These are phyloP conservation scores for Zaprionus vittiger DNA, from an alignment of 1,140 invertebrate species.

Conservation along the genomic window DNA sequence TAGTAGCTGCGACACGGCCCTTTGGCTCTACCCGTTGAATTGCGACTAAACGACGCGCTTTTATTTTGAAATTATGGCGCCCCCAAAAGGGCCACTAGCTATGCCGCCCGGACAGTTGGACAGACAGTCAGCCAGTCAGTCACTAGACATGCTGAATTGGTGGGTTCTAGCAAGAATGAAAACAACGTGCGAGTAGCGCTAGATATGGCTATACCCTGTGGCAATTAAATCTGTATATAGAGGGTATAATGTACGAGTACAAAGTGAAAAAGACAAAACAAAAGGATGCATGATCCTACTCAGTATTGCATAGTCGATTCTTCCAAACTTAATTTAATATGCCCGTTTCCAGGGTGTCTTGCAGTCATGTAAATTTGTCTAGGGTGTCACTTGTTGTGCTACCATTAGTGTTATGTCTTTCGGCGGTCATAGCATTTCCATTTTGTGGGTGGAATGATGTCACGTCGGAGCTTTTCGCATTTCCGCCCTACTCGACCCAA, in stretches of 20 bases:
- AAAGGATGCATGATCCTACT: no score
- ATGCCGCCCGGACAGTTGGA: not conserved
- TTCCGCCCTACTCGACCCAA: conserved; percentile 14
- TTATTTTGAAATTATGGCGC: conserved; percentile 74
- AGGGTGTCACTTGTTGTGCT: conserved; percentile 30
- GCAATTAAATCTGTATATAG: not conserved
- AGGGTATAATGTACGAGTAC: not conserved
- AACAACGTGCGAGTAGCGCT: conserved; percentile 45
- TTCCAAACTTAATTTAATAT: not conserved
- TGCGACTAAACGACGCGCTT: conserved; percentile 68
- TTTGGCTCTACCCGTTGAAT: conserved; percentile 64
- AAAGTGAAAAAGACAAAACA: not conserved
- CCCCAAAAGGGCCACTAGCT: conserved; percentile 50
- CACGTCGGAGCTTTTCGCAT: conserved; percentile 45
- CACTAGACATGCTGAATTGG: conserved; percentile 28
- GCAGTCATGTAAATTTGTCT: not conserved
- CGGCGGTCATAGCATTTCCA: conserved; percentile 28
- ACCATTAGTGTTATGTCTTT: conserved; percentile 26
- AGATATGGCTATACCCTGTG: conserved; percentile 28
- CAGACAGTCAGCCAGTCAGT: conserved; percentile 13
- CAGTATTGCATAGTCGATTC: not conserved
- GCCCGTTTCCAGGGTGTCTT: conserved; percentile 2
- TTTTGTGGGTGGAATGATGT: conserved; percentile 70
- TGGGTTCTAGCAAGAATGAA: conserved; percentile 33
- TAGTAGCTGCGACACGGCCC: conserved; percentile 50